phyloP scores from a whole-genome alignment of 2,888 invertebrate genomes.

The Brachyptera putata region DNA sequence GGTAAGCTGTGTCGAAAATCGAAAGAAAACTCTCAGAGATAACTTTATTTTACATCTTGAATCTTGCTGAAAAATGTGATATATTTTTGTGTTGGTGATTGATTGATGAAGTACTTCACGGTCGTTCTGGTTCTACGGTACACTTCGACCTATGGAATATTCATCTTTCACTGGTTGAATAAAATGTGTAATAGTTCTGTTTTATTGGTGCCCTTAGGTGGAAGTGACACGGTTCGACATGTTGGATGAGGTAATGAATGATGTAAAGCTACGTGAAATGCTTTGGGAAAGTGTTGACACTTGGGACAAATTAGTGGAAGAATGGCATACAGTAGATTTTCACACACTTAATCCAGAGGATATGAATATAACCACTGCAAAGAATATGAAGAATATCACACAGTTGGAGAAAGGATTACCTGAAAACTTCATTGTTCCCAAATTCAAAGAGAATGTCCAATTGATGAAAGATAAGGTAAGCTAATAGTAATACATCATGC shows the following conservation, averaged over 20 bases:
- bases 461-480: slow-evolving; percentile 70
- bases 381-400: slow-evolving; percentile 65
- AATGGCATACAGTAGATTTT: slow-evolving; percentile 64
- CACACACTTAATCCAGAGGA: slow-evolving; percentile 67
- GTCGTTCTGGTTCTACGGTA: no score
- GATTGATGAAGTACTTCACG: no score
- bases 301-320: slow-evolving; percentile 63
- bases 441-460: slow-evolving; percentile 72
- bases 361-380: slow-evolving; percentile 60
- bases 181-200: no score
- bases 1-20: no score
- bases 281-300: slow-evolving; percentile 74
- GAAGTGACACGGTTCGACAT: slow-evolving; percentile 79
- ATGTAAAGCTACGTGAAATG: slow-evolving; percentile 72
- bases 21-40: no score
- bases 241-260: slow-evolving; percentile 72
- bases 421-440: slow-evolving; percentile 70
- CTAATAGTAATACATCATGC: no score
- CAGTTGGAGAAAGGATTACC: slow-evolving; percentile 83
- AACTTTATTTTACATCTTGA: no score
- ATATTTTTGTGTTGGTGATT: no score
- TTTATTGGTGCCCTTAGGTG: no score
- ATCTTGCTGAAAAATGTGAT: no score
- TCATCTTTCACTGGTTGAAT: no score
- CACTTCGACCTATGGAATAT: no score